Conservation (phyloP, 2,113 vertebrate species). For the Herpetotheres cachinnans region DNA sequence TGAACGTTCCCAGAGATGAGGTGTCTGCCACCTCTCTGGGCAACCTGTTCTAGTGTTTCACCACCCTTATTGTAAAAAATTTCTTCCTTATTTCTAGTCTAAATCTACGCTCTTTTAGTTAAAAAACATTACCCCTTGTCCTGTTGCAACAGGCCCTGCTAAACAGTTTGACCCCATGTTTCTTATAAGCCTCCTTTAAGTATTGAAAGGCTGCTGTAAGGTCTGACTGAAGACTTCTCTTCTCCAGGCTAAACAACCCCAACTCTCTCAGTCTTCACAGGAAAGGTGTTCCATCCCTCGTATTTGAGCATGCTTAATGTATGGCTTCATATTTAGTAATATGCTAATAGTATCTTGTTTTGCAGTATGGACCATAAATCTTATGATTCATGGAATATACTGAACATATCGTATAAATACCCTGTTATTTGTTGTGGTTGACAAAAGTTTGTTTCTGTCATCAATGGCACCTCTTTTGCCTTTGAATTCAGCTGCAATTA, state of each 20-base stretch:
- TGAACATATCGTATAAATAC: background rate
- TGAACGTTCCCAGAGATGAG: background rate
- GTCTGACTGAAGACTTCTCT: background rate
- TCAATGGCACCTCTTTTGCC: background rate
- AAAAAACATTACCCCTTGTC: background rate
- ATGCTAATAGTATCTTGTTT: background rate
- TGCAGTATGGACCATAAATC: background rate
- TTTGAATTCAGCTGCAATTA: background rate
- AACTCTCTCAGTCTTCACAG: background rate
- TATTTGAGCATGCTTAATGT: background rate
- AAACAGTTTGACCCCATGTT: background rate
- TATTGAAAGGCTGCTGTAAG: background rate
- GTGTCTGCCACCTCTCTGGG: background rate
- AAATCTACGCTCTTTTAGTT: background rate
- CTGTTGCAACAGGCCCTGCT: background rate
- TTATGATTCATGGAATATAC: background rate
- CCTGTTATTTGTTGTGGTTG: background rate
- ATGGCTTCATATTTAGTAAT: background rate
- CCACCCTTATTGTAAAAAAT: background rate
- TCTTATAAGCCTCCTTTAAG: background rate
- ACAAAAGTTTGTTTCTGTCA: background rate
- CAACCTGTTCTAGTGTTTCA: background rate
- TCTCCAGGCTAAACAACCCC: background rate
- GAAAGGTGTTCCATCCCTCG: background rate
- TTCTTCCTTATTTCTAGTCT: background rate